Percentiles rank a stretch among this genome's conserved stretches.
Evolutionary conservation across 2,888 invertebrate genomes (phyloP).

Genomic region (Hemithea aestivaria): DNA sequence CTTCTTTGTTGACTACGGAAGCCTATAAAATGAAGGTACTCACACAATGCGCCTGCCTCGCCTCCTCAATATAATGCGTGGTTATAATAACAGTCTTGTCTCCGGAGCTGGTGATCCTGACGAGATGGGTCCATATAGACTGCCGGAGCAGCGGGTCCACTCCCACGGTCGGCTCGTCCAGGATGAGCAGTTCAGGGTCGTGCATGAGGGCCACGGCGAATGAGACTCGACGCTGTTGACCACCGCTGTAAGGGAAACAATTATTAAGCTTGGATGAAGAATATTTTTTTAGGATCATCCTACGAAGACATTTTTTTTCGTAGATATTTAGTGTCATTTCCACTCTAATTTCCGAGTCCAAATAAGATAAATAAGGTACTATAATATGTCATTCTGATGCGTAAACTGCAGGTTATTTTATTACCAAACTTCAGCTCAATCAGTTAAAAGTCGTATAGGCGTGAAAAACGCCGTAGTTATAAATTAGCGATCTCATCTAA

Average conservation of each 20-base stretch:
- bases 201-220: slow-evolving; percentile 96
- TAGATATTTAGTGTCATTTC: no score
- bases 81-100: slow-evolving; percentile 96
- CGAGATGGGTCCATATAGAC: slow-evolving; percentile 96
- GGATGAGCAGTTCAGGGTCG: slow-evolving; percentile 93
- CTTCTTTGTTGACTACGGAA: background rate
- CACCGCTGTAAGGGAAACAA: slow-evolving; percentile 81
- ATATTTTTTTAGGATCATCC: background rate
- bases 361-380: no score
- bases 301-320: no score
- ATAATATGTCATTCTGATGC: no score
- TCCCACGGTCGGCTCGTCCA: slow-evolving; percentile 96
- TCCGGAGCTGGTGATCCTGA: slow-evolving; percentile 92
- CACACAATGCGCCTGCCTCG: slow-evolving; percentile 92
- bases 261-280: background rate
- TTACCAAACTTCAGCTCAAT: no score
- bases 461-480: no score
- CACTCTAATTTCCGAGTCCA: no score
- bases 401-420: no score
- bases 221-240: slow-evolving; percentile 94
- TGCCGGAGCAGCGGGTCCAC: slow-evolving; percentile 94
- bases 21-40: slow-evolving; percentile 44
- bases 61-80: slow-evolving; percentile 93
- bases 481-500: no score
- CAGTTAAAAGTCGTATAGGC: no score